These are phyloP conservation scores for Cataglyphis livida DNA, from an alignment of 2,888 invertebrate species.

Conservation along the genomic window DNA sequence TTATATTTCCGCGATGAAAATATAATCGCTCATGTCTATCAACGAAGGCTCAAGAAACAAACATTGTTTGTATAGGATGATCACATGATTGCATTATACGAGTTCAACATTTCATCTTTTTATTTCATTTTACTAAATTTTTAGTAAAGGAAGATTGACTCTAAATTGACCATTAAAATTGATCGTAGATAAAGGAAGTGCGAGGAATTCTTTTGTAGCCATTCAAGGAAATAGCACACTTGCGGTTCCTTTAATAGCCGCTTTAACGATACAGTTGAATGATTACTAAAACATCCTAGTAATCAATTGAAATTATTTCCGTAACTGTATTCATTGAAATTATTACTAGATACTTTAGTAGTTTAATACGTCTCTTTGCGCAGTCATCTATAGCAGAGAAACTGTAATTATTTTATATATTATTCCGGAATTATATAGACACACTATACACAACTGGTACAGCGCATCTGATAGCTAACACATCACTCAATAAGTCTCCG, in stretches of 20 bases:
- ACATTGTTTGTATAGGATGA: not conserved
- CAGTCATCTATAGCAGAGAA: slow-evolving; percentile 9
- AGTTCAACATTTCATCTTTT: not conserved
- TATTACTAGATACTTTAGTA: slow-evolving; percentile 8
- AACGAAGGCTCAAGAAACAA: not conserved
- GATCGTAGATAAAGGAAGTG: slow-evolving; percentile 17
- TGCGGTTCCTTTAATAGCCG: slow-evolving; percentile 40
- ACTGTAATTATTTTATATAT: slow-evolving; percentile 43
- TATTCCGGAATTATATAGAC: slow-evolving; percentile 26
- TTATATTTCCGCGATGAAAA: not conserved
- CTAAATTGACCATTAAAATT: not conserved
- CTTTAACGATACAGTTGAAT: slow-evolving; percentile 27
- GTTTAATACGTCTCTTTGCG: slow-evolving; percentile 22
- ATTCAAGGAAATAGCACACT: not conserved
- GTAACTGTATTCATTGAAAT: slow-evolving; percentile 35
- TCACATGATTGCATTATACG: not conserved
- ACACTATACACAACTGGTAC: slow-evolving; percentile 1
- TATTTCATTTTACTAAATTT: not conserved
- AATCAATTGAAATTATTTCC: slow-evolving; percentile 31
- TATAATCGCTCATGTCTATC: not conserved
- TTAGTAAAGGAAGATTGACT: slow-evolving; percentile 1
- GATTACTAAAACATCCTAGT: slow-evolving; percentile 33
- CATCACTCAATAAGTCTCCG: no score
- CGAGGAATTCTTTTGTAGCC: slow-evolving; percentile 2
- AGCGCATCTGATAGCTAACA: not conserved